Evolutionary conservation across 1,140 invertebrate genomes (phyloP), one percentile per base, ranked within the genome.

Genomic region (Chrysopa pallens): DNA sequence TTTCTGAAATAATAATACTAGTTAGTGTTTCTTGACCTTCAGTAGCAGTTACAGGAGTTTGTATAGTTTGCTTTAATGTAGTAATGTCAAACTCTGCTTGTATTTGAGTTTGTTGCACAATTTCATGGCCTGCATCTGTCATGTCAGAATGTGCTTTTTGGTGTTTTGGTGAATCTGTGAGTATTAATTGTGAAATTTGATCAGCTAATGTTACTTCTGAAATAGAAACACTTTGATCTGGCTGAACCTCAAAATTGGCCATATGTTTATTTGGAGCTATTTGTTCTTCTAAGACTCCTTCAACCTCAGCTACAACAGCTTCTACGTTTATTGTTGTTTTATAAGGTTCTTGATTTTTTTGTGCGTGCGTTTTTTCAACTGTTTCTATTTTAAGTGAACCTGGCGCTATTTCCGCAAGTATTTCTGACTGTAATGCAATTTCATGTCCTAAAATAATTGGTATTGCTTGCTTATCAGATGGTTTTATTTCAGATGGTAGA

Each of bases 371-470:
- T 39, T 42, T 36, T 31, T 38, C 45, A 39, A 46, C 29, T 40
- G 47, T 39, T 9, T 42, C 29, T 29, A 35, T 9, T 36, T 52
- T 46, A 12, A 58, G 46, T 17, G 48, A 36, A 28, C 45, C 46
- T 37, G 54, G 29, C 29, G 48, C 39, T 6, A 46, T 38, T 29
- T 47, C 45, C 15, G 51, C 17, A 29, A 54, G 43, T 6, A 55
- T 39, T 52, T 61, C 56, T 23, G 41, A 40, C 35, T 51, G 50
- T 46, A 54, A 49, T 27, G 61, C 60, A 37, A 61, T 50, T 38
- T 50, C 52, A 36, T 55, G 54, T 27, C 15, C 31, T 15, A 23
- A 47, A 14, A 48, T 43, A 38, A 48, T 44, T 12, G 42, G 33
- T n/a, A 36, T 36, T 8, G 46, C 49, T 15, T 29, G 36, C 39